These are phyloP conservation scores for Synanthedon formicaeformis DNA, from an alignment of 2,888 invertebrate species.

Conservation along the genomic window DNA sequence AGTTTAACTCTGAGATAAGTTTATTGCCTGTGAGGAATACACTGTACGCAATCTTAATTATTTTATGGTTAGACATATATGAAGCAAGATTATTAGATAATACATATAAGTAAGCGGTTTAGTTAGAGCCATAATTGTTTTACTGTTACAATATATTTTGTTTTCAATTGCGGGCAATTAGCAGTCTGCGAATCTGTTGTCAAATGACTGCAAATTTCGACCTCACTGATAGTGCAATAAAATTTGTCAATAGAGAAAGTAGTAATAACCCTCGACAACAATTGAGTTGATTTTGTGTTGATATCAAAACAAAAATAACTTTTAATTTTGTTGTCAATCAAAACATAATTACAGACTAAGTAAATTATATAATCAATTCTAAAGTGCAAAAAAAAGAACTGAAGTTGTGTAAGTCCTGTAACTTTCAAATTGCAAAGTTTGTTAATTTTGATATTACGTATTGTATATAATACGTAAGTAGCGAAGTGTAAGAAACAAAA, in stretches of 20 bases:
- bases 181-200: not conserved
- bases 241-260: conserved; percentile 5
- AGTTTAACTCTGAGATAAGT: no score
- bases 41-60: no score
- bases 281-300: not conserved
- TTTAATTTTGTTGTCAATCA: conserved; percentile 3
- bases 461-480: not conserved
- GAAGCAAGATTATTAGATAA: no score
- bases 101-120: no score
- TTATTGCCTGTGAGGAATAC: no score
- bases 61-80: no score
- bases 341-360: not conserved
- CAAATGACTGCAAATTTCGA: conserved; percentile 3
- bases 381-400: not conserved
- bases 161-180: no score
- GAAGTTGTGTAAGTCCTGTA: not conserved
- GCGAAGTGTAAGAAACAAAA: not conserved
- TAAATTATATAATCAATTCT: not conserved
- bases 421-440: not conserved
- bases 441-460: not conserved
- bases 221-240: conserved; percentile 2
- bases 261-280: not conserved
- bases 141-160: no score
- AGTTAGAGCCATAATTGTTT: no score
- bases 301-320: not conserved